Evolutionary conservation across 2,113 vertebrate genomes (phyloP).

Genomic region (Tychaedon coryphoeus): DNA sequence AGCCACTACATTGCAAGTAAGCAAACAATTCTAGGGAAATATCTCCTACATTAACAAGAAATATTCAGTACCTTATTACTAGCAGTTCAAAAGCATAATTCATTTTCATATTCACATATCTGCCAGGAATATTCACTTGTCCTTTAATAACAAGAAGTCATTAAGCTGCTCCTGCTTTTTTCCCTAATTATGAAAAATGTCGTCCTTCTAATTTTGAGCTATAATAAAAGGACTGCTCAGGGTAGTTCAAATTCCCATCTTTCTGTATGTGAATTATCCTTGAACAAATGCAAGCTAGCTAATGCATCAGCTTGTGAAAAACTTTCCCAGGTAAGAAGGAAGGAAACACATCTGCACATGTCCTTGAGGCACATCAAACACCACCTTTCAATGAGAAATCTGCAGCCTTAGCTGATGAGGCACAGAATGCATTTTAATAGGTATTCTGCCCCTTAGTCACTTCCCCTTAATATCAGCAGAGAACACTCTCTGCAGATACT

Average conservation of each 20-base stretch:
- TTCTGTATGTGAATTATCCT: conserved; percentile 13
- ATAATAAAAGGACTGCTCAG: background rate
- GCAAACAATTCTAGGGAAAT: background rate
- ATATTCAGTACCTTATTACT: background rate
- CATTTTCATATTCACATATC: background rate
- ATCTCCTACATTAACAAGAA: background rate
- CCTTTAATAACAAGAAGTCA: conserved; percentile 7
- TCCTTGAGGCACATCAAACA: background rate
- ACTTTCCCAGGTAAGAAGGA: background rate
- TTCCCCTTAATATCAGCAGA: background rate
- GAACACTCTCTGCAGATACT: background rate
- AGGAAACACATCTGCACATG: background rate
- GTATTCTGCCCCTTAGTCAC: background rate
- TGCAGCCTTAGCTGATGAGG: background rate
- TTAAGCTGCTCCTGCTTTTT: conserved; percentile 21
- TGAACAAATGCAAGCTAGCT: conserved; percentile 28
- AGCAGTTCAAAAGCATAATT: background rate
- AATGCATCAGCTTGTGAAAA: background rate
- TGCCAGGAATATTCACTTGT: conserved; percentile 31
- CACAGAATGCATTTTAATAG: background rate
- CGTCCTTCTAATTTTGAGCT: conserved; percentile 37
- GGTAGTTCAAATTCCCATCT: background rate
- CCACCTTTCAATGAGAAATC: background rate
- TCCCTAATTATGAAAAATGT: conserved; percentile 60
- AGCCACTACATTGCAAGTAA: background rate